Evolutionary conservation across 1,140 invertebrate species (phyloP).

Genomic region (Contarinia nasturtii): DNA sequence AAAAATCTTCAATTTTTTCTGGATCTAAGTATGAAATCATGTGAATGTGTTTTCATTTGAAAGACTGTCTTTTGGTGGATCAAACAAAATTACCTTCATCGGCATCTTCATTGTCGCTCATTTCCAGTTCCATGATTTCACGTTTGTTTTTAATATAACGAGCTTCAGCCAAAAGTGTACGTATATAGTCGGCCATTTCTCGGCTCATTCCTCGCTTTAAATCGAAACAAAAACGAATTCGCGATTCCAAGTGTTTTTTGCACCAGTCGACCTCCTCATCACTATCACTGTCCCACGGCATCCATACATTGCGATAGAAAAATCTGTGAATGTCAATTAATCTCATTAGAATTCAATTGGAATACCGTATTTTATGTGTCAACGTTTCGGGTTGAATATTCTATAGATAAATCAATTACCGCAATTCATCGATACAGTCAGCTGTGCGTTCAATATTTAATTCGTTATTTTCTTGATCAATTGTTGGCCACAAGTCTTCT

Average conservation of each 20-base stretch:
- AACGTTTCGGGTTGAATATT: too few relatives aligned
- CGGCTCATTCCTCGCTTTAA: slow-evolving; percentile 29
- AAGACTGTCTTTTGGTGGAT: not conserved
- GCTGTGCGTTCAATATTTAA: slow-evolving; percentile 26
- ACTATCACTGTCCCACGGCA: slow-evolving; percentile 41
- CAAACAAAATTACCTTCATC: slow-evolving; percentile 2
- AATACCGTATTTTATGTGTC: too few relatives aligned
- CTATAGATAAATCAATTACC: too few relatives aligned
- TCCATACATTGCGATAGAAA: slow-evolving; percentile 37
- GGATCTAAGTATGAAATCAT: slow-evolving; percentile 5
- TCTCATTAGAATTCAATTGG: too few relatives aligned
- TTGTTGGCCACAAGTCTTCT: slow-evolving; percentile 34
- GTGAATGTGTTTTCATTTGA: not conserved
- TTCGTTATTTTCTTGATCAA: slow-evolving; percentile 28
- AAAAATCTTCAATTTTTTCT: slow-evolving; percentile 24
- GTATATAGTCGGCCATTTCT: slow-evolving; percentile 30
- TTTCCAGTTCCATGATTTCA: slow-evolving; percentile 25
- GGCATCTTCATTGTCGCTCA: slow-evolving; percentile 25
- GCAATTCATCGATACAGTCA: slow-evolving; percentile 29
- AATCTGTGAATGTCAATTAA: slow-evolving; percentile 22
- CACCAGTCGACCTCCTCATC: slow-evolving; percentile 35
- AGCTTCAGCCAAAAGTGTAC: slow-evolving; percentile 31
- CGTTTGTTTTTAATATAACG: slow-evolving; percentile 29
- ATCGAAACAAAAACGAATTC: slow-evolving; percentile 36
- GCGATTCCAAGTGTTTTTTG: slow-evolving; percentile 29